Evolutionary conservation across 2,113 vertebrate genomes (phyloP).

Genomic region (Semnornis frantzii): DNA sequence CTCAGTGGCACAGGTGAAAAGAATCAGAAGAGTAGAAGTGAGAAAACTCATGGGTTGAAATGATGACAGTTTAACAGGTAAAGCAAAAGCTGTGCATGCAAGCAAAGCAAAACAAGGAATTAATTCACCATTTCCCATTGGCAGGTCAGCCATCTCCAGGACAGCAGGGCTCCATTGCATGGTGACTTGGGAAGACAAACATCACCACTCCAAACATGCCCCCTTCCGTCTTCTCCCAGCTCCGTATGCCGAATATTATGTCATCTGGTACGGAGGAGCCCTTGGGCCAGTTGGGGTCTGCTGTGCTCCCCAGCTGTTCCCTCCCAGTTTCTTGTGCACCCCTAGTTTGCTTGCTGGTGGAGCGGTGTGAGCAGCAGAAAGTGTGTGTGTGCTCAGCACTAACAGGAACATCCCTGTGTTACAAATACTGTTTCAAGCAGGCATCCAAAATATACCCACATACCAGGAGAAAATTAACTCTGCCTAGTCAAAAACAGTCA

Average conservation of each 20-base stretch:
- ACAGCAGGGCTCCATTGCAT: fast-evolving
- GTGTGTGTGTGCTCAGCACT: not conserved
- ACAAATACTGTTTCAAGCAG: not conserved
- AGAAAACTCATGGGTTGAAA: not conserved
- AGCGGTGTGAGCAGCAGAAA: not conserved
- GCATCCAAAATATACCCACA: not conserved
- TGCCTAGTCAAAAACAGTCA: not conserved
- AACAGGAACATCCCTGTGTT: not conserved
- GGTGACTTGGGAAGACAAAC: not conserved
- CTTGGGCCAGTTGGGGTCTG: not conserved
- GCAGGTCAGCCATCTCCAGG: not conserved
- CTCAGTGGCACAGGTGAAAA: not conserved
- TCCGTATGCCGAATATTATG: not conserved
- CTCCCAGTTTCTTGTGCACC: not conserved
- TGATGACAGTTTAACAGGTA: not conserved
- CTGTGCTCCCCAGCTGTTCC: not conserved
- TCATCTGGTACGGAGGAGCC: not conserved
- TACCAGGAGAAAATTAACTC: not conserved
- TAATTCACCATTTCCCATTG: not conserved
- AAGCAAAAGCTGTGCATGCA: not conserved
- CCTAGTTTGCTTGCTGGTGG: not conserved
- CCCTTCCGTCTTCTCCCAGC: not conserved
- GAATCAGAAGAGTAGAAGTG: not conserved
- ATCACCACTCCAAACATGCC: not conserved
- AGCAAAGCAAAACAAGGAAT: not conserved